Percentiles rank a stretch among this genome's conserved stretches.
These are phyloP conservation scores for Gopherus evgoodei DNA, from an alignment of 2,113 vertebrate genomes.

Conservation along the genomic window DNA sequence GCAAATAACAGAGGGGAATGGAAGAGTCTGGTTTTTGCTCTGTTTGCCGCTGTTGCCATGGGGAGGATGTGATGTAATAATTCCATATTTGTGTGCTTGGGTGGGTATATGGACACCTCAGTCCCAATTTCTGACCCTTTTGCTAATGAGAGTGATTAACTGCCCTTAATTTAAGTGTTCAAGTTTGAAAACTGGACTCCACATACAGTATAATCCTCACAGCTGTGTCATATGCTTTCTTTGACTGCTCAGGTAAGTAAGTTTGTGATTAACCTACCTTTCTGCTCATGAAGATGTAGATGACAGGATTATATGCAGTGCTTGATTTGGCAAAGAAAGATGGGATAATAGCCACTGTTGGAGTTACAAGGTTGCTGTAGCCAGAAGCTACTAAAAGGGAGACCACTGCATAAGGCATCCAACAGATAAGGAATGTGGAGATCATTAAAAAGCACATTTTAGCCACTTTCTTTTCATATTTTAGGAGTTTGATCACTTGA, in stretches of 20 bases:
- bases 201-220: neutral
- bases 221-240: neutral
- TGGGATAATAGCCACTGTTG: slow-evolving; percentile 87
- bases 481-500: slow-evolving; percentile 90
- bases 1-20: neutral
- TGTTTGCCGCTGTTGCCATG: neutral
- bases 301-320: slow-evolving; percentile 90
- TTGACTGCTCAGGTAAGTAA: neutral
- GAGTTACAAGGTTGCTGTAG: slow-evolving; percentile 84
- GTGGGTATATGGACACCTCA: neutral
- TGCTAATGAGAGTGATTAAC: neutral
- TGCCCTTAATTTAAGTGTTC: neutral
- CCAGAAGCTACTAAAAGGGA: slow-evolving; percentile 90
- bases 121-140: neutral
- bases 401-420: slow-evolving; percentile 91
- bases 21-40: neutral
- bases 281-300: slow-evolving; percentile 93
- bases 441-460: slow-evolving; percentile 94
- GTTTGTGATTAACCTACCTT: slow-evolving; percentile 82
- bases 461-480: slow-evolving; percentile 92
- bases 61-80: neutral
- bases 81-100: neutral
- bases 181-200: neutral
- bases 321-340: slow-evolving; percentile 93
- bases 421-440: slow-evolving; percentile 88